Evolutionary conservation across 2,888 invertebrate species (phyloP), one percentile per base, ranked within the genome.

Genomic region (Hecatera dysodea): DNA sequence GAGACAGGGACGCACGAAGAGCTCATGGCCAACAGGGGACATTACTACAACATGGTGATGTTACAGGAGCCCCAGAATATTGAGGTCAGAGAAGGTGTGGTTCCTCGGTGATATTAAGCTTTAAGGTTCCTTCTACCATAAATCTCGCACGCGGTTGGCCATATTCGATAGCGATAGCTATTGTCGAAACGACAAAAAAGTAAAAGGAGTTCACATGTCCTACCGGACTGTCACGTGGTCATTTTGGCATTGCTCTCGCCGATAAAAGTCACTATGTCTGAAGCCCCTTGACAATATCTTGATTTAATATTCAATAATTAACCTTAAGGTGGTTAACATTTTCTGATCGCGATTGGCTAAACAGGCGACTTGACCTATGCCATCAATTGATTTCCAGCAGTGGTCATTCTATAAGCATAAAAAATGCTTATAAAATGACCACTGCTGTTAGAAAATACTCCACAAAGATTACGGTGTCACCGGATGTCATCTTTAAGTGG

Each of bases 1-100:
- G 98, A 98, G 89, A 92, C 96, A 70, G 98, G 98, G 9, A 97
- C 96, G 7, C 98, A 98, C 82, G 93, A 96, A 0, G 96, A 97
- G 84, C 91, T 98, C 15, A 97, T 98, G 96, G 88, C 89, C 8
- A 86, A 93, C 8, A 95, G 96, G 85, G 96, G 96, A 1, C 96
- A 97, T 79, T 98, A 98, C 87, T 96, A 96, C 80, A 95, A 96
- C 44, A 93, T 97, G 85, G 97, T 97, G 2, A 96, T 94, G 52
- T 93, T 97, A 7, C 97, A 97, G 88, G 86, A 88, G n/a, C 87
- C 86, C 17, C 67, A 67, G 12, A 75, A 85, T 29, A 22, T 78
- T 24, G 61, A 74, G 15, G 72, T 44, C 15, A 70, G 60, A 48
- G 78, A 82, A 82, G 86, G 88, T 89, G 55, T 65, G 72, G 29